phyloP scores from a whole-genome alignment of 1,140 invertebrate genomes.

The Zaprionus vittiger region DNA sequence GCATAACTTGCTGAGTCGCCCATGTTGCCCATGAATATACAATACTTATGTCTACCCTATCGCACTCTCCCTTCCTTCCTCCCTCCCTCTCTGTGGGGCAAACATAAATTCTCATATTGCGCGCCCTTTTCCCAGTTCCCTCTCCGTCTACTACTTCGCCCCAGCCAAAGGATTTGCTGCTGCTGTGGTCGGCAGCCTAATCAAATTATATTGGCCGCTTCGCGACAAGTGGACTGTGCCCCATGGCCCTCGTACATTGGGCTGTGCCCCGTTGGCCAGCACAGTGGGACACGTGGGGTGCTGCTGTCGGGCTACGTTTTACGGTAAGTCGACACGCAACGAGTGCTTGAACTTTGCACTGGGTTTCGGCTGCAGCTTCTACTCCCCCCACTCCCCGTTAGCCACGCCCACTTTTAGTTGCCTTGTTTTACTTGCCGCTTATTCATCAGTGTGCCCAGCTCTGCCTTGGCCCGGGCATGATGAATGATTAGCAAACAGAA shows the following conservation, averaged over 20 bases:
- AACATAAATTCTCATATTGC: conserved; percentile 58
- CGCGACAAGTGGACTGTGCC: conserved; percentile 33
- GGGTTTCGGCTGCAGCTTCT: conserved; percentile 7
- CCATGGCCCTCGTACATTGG: background rate
- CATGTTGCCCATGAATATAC: conserved; percentile 49
- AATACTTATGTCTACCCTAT: conserved; percentile 14
- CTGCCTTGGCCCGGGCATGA: conserved; percentile 50
- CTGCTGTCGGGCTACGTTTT: background rate
- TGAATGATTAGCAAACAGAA: conserved; percentile 65
- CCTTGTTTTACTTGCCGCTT: conserved; percentile 62
- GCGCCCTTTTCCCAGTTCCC: conserved; percentile 24
- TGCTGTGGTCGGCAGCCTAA: conserved; percentile 44
- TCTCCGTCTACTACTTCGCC: conserved; percentile 1
- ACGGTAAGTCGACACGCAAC: conserved; percentile 50
- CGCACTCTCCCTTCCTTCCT: background rate
- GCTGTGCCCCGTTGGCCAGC: background rate
- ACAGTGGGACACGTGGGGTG: background rate
- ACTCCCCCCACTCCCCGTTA: background rate
- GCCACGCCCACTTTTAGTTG: conserved; percentile 2
- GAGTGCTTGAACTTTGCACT: conserved; percentile 60
- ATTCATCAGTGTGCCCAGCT: conserved; percentile 58
- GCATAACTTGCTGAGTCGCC: conserved; percentile 26
- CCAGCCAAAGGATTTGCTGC: conserved; percentile 35
- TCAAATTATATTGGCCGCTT: conserved; percentile 72
- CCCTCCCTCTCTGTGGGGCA: conserved; percentile 28